These are phyloP conservation scores for Serranus cabrilla DNA, from an alignment of 2,797 vertebrate species.

Conservation along the genomic window DNA sequence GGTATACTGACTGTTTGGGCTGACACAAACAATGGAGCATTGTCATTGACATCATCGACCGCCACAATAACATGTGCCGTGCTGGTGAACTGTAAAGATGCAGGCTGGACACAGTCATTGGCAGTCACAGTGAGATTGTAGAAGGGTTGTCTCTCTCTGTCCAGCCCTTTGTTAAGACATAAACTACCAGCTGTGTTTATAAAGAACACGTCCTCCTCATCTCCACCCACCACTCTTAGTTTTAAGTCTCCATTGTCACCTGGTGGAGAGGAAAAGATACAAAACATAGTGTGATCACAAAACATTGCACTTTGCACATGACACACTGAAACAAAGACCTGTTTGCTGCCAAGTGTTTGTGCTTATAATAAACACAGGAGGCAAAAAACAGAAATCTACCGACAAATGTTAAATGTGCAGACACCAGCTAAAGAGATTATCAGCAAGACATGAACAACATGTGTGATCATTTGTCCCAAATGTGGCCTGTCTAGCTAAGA, in stretches of 20 bases:
- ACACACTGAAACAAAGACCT: not conserved
- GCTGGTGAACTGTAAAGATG: constrained; percentile 73
- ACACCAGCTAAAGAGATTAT: not conserved
- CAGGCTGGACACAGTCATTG: constrained; percentile 72
- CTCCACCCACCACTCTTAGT: constrained; percentile 69
- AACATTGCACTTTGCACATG: not conserved
- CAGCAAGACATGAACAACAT: not conserved
- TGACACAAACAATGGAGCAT: constrained; percentile 80
- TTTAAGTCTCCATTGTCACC: constrained; percentile 77
- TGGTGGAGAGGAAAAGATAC: constrained; percentile 54
- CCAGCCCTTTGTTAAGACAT: constrained; percentile 78
- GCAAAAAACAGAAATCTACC: not conserved
- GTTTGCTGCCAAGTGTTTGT: not conserved
- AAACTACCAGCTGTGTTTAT: constrained; percentile 71
- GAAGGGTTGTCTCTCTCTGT: constrained; percentile 78
- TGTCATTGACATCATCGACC: constrained; percentile 85
- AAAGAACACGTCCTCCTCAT: constrained; percentile 72
- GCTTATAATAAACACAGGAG: not conserved
- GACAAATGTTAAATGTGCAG: not conserved
- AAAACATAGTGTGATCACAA: not conserved
- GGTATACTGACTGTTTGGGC: constrained; percentile 60
- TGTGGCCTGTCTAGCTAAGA: not conserved
- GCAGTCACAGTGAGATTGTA: constrained; percentile 83
- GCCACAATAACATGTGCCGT: constrained; percentile 68
- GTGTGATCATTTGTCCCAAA: not conserved